Evolutionary conservation across 1,140 invertebrate species (phyloP).

Genomic region (Yoshiicerus persimilis): DNA sequence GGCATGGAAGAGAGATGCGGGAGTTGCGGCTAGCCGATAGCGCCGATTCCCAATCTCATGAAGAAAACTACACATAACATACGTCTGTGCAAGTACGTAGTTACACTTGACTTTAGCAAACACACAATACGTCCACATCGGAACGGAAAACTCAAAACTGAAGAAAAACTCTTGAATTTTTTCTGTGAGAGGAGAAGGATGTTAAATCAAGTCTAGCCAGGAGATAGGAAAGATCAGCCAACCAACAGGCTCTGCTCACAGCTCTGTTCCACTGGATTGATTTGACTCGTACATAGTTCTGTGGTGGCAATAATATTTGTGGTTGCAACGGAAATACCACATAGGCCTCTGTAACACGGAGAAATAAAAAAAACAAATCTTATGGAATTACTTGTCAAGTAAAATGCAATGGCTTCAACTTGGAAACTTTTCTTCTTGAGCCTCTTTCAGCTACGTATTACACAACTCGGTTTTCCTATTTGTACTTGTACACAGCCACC

Average conservation of each 20-base stretch:
- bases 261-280: neutral
- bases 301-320: neutral
- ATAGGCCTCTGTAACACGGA: neutral
- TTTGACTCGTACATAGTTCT: neutral
- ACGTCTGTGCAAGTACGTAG: neutral
- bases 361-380: neutral
- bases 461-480: neutral
- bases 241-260: neutral
- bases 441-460: neutral
- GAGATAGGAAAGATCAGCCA: neutral
- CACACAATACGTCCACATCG: neutral
- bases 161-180: neutral
- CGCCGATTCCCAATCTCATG: neutral
- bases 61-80: neutral
- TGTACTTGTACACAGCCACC: too few relatives aligned
- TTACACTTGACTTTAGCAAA: neutral
- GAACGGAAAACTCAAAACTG: neutral
- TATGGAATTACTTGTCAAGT: constrained; percentile 2
- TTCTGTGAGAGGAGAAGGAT: neutral
- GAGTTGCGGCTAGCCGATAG: neutral
- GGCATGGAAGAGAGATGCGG: neutral
- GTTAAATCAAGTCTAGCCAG: neutral
- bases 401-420: neutral
- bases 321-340: neutral
- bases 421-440: neutral